Evolutionary conservation across 1,140 invertebrate genomes (phyloP).

Genomic region (Cepaea nemoralis): DNA sequence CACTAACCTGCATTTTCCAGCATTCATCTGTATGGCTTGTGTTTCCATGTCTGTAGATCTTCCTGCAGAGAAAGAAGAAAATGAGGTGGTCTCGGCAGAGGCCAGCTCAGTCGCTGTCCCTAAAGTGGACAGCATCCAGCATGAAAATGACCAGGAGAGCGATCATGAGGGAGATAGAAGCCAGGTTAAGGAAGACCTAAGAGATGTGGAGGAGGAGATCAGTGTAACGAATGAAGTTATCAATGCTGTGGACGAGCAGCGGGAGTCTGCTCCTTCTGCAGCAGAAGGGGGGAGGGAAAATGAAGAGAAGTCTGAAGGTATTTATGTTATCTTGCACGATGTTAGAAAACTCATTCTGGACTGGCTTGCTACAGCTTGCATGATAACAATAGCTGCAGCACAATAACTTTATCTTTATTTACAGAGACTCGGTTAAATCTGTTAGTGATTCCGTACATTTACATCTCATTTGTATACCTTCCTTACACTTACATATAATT

Average conservation of each 20-base stretch:
- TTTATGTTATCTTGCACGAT: not conserved
- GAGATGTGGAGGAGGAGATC: not conserved
- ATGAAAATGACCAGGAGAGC: not conserved
- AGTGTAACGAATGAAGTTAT: not conserved
- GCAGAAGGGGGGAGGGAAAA: not conserved
- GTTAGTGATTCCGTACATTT: too few relatives aligned
- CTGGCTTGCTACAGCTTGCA: not conserved
- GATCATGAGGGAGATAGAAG: not conserved
- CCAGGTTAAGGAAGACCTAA: not conserved
- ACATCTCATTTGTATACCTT: too few relatives aligned
- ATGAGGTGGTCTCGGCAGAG: not conserved
- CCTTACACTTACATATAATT: too few relatives aligned
- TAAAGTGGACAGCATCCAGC: not conserved
- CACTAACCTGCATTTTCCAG: too few relatives aligned
- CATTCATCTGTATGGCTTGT: too few relatives aligned
- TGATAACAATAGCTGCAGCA: too few relatives aligned
- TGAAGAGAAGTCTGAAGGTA: not conserved
- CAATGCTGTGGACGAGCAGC: not conserved
- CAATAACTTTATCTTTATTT: too few relatives aligned
- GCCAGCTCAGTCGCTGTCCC: not conserved
- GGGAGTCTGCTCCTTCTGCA: not conserved
- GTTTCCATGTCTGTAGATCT: not conserved
- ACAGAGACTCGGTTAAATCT: too few relatives aligned
- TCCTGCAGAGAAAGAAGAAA: not conserved
- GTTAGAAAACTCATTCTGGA: not conserved